These are phyloP conservation scores for Poecilia velifera DNA, from an alignment of 2,797 vertebrate genomes.

Conservation along the genomic window DNA sequence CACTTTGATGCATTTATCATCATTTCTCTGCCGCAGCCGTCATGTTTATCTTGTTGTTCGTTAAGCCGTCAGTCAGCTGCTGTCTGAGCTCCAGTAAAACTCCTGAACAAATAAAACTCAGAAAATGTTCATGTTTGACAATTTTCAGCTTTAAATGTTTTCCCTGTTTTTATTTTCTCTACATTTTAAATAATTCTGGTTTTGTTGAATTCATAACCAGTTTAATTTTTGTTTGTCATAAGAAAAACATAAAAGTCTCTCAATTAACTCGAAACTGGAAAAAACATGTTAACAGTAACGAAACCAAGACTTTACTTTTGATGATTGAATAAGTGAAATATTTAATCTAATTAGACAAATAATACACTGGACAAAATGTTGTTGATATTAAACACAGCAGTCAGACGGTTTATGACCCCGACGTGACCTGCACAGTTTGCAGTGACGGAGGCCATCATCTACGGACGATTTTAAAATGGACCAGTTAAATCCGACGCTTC, in stretches of 20 bases:
- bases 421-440: too few species aligned
- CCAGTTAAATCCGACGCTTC: background rate
- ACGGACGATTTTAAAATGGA: too few species aligned
- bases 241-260: background rate
- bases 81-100: too few species aligned
- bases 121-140: background rate
- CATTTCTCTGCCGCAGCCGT: background rate
- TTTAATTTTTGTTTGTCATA: background rate
- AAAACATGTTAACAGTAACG: background rate
- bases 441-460: too few species aligned
- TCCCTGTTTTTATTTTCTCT: background rate
- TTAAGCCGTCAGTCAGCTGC: background rate
- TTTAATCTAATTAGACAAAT: background rate
- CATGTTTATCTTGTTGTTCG: background rate
- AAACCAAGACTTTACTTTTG: background rate
- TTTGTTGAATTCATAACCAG: background rate
- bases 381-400: too few species aligned
- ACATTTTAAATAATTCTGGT: background rate
- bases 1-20: background rate
- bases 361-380: background rate
- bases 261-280: background rate
- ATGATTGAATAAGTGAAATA: background rate
- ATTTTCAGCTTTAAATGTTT: background rate
- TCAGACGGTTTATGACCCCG: too few species aligned
- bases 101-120: background rate